Evolutionary conservation across 1,140 invertebrate species (phyloP).

Genomic region (Macrosteles quadrilineatus): DNA sequence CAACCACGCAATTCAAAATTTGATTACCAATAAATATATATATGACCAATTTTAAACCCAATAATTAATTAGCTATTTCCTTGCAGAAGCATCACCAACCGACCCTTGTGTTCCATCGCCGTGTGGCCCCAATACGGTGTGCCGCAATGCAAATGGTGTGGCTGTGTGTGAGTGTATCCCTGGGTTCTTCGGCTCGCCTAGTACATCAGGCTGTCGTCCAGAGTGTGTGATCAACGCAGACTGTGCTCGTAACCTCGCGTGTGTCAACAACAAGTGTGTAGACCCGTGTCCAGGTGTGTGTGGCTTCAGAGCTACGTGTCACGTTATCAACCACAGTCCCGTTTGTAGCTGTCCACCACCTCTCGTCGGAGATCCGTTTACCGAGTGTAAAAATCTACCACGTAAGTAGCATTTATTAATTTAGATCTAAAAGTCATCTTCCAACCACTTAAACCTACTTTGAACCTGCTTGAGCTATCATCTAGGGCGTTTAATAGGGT

Average conservation of each 20-base stretch:
- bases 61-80: no score
- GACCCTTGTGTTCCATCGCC: slow-evolving; percentile 71
- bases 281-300: slow-evolving; percentile 75
- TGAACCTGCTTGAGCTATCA: no score
- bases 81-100: no score
- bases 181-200: slow-evolving; percentile 60
- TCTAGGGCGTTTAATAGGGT: no score
- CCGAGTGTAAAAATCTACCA: slow-evolving; percentile 60
- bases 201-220: slow-evolving; percentile 63
- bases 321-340: slow-evolving; percentile 76
- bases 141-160: slow-evolving; percentile 57
- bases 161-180: slow-evolving; percentile 75
- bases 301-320: slow-evolving; percentile 65
- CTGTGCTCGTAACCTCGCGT: slow-evolving; percentile 70
- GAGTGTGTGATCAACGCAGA: slow-evolving; percentile 76
- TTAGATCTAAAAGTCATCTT: no score
- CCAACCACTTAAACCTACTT: no score
- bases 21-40: no score
- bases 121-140: slow-evolving; percentile 73
- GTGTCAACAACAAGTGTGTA: slow-evolving; percentile 69
- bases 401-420: slow-evolving; percentile 47
- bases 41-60: no score
- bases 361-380: slow-evolving; percentile 74
- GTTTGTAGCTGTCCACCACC: slow-evolving; percentile 73
- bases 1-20: no score